Conservation (phyloP, 2,113 vertebrate species). For the Calyptomena viridis region DNA sequence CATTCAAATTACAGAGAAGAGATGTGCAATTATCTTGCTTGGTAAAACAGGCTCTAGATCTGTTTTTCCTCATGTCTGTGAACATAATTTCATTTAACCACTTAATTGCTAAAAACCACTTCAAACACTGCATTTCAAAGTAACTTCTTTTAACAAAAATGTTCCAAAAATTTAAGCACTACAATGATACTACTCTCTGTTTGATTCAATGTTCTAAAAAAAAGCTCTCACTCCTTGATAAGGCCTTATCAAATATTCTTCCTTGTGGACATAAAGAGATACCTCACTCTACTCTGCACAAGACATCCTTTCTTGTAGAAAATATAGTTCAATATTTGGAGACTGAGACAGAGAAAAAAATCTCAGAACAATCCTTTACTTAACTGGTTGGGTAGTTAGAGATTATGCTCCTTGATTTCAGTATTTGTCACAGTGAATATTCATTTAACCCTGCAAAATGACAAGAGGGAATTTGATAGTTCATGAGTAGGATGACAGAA, state of each 20-base stretch:
- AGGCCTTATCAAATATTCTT: background rate
- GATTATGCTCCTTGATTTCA: background rate
- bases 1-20: slow-evolving; percentile 4
- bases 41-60: background rate
- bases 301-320: background rate
- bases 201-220: background rate
- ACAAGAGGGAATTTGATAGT: background rate
- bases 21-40: background rate
- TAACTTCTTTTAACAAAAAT: background rate
- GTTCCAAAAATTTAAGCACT: background rate
- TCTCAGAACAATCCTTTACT: background rate
- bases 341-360: background rate
- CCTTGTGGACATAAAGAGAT: background rate
- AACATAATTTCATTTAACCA: background rate
- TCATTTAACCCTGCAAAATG: background rate
- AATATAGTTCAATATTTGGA: background rate
- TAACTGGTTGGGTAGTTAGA: background rate
- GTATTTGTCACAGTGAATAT: background rate
- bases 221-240: background rate
- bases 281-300: background rate
- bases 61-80: background rate
- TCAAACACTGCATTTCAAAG: background rate
- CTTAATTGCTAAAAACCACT: background rate
- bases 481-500: background rate
- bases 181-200: background rate